Base-by-base conservation (phyloP, 2,113 vertebrate species). In the Dascyllus trimaculatus region DNA sequence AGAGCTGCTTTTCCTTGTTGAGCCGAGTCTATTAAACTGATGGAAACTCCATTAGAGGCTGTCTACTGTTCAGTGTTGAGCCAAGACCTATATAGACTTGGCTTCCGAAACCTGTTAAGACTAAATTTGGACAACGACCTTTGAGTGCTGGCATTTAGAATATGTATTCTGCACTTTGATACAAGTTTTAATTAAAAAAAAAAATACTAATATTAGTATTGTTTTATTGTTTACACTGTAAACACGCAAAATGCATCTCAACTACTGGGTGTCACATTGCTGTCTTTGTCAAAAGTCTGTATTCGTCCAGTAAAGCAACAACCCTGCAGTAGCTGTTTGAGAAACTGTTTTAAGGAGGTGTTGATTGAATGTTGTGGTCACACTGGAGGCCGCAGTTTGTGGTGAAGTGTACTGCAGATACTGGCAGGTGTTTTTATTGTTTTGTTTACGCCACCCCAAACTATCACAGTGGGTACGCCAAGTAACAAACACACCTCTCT, bases 111-210 rank as follows among this genome's bases (percentile, higher is more conserved):
- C 22, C 4, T 11, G 21, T 43, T 14, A 5, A 4, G 14, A 61
- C 38, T 77, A 46, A 66, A 75, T 78, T 58, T 46, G 69, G 69
- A 74, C 48, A 10, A 18, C 40, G 80, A 60, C 62, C 57, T 74
- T 46, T 80, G 17, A 46, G 11, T 56, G 45, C n/a, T 75, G 53
- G 18, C 13, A 45, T 32, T 9, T 8, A 56, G n/a, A 76, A 54
- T 21, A 63, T 18, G 25, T 48, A 19, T 14, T 73, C 8, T 71
- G 48, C 24, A 56, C 43, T 57, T 24, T 60, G 5, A 46, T 72
- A 38, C 1, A 25, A 72, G 32, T 45, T 49, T 38, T 32, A 38
- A 59, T 14, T 53, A 2, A 1, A 24, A 70, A 10, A 4, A 35
- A 26, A 38, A 54, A 29, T 19, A 24, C 8, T 43, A 6, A 2